Evolutionary conservation across 2,797 vertebrate genomes (phyloP), one percentile per base, ranked within the genome.

Genomic region (Lutjanus campechanus): DNA sequence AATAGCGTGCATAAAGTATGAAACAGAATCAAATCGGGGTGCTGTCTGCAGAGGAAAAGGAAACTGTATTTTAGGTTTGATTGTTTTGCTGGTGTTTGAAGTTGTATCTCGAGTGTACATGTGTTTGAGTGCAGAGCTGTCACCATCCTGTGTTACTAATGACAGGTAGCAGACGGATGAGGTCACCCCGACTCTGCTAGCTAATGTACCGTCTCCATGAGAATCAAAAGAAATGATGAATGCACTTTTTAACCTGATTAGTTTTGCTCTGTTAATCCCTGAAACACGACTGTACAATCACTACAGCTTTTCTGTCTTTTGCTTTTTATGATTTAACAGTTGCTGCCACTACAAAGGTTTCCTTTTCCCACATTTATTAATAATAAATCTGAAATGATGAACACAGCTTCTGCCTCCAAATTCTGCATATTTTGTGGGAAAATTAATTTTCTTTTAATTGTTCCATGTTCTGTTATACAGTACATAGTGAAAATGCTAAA

Each of bases 201-300:
- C 20, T 73, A 4, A 60, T 73, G 40, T 75, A 73, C 58, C 47
- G 67, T 87, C 81, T 89, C 82, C 36, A 60, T 85, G 81, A 91
- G 82, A 87, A 81, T 77, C 55, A 68, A 81, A 69, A 75, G 19
- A 81, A 83, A 68, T 22, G 2, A 56, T 91, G 91, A 79, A 84
- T 92, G 94, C 96, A 96, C 94, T 96, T 95, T 91, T 96, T 73
- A 91, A 87, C 58, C 73, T 19, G 19, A 54, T 67, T 47, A 19
- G 72, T 79, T 84, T 43, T 62, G 44, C 60, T 83, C 44, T 59
- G 46, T 81, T 78, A n/a, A 77, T 70, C 47, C 29, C 61, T 65
- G 53, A 51, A 72, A 82, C 66, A 60, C 41, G 44, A 76, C 67
- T 79, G 74, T 73, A 77, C 82, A 85, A 80, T 92, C 79, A 89